Percentiles rank a stretch among this genome's conserved stretches.
Evolutionary conservation across 2,888 invertebrate genomes (phyloP).

Genomic region (Coenonympha glycerion): DNA sequence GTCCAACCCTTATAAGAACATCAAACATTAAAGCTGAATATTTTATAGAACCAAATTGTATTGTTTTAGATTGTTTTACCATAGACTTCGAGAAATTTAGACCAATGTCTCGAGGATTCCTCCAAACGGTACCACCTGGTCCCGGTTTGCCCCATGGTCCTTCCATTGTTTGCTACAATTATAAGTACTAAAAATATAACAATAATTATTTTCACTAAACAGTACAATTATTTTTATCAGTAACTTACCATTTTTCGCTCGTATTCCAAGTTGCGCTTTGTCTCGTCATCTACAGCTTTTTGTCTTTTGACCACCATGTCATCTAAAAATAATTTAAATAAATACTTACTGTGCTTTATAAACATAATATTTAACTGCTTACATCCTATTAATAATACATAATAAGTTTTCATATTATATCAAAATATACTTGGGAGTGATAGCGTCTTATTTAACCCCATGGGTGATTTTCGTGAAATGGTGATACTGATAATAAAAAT

Average conservation of each 20-base stretch:
- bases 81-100: conserved; percentile 85
- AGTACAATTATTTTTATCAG: neutral
- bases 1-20: conserved; percentile 74
- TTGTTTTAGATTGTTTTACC: conserved; percentile 71
- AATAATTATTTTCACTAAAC: neutral
- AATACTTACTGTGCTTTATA: no score
- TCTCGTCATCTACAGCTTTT: conserved; percentile 65
- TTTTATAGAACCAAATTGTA: no score
- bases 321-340: conserved; percentile 59
- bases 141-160: conserved; percentile 81
- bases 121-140: conserved; percentile 84
- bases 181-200: neutral
- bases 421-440: no score
- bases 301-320: conserved; percentile 75
- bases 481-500: no score
- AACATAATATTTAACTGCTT: no score
- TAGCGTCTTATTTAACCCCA: no score
- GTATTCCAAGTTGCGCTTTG: conserved; percentile 59
- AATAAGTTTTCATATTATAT: no score
- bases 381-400: no score
- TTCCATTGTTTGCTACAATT: conserved; percentile 52
- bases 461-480: no score
- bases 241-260: conserved; percentile 74
- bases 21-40: no score
- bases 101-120: conserved; percentile 82